Base-by-base conservation (phyloP, 1,140 invertebrate genomes). In the Nymphalis io region DNA sequence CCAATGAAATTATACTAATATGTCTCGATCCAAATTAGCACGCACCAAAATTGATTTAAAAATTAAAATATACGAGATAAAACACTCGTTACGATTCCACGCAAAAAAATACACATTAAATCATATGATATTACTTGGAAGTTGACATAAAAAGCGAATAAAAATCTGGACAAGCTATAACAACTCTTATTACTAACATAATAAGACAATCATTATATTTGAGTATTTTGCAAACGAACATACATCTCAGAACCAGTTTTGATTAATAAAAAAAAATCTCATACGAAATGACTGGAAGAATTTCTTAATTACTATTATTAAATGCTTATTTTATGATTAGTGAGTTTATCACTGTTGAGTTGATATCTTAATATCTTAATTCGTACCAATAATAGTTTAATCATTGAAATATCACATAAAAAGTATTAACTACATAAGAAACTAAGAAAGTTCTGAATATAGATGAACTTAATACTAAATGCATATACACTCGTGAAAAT, bases 71-170 rank as follows among this genome's bases (percentile, higher is more conserved):
- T 55, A 10, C 4, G 23, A 23, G 20, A 27, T 27, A 27, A 55
- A 55, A 27, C 51, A 55, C 21, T 55, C 51, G 23, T 55, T 55
- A 55, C 20, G 23, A 27, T 55, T 0, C 15, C 11, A 33, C 1
- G 21, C 10, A 55, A 55, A 21, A n/a, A 55, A 55, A 55, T 23
- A 55, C 15, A 15, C 13, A 55, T 15, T 55, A 23, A 55, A 55
- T 23, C 23, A 27, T 23, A 10, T 55, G 5, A 27, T n/a, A 27
- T 55, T 55, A 55, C 51, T 51, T 51, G 46, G 46, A 51, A 51
- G 8, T 20, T n/a, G 6, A 1, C 46, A 18, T 3, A 51, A 51
- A 20, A 51, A 18, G 18, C 5, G 20, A 51, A 51, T 51, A 51
- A 51, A 46, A 46, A 46, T 46, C 16, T 51, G 4, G 11, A 51